phyloP scores from a whole-genome alignment of 2,888 invertebrate species.

The Thymelicus sylvestris region DNA sequence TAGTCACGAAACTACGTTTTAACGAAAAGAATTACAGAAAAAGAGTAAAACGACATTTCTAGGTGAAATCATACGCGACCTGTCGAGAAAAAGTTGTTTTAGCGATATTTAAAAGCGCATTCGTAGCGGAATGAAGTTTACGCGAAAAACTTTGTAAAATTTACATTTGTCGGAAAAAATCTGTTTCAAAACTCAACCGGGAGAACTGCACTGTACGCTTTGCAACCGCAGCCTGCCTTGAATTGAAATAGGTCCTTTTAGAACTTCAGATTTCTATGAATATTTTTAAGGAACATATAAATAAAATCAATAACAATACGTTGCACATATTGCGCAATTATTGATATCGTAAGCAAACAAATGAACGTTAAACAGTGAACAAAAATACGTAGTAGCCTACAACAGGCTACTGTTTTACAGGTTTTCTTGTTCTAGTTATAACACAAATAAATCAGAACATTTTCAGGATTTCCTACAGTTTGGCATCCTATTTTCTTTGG shows the following conservation, averaged over 20 bases:
- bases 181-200: constrained; percentile 31
- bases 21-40: constrained; percentile 16
- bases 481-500: too few relatives aligned
- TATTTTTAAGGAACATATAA: constrained; percentile 5
- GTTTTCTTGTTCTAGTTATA: too few relatives aligned
- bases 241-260: constrained; percentile 9
- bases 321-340: constrained; percentile 1
- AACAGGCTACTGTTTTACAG: too few relatives aligned
- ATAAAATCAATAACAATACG: neutral
- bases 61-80: constrained; percentile 27
- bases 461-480: too few relatives aligned
- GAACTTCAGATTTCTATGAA: constrained; percentile 3
- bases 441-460: too few relatives aligned
- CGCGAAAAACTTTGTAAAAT: constrained; percentile 36
- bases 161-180: constrained; percentile 36
- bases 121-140: constrained; percentile 32
- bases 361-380: too few relatives aligned
- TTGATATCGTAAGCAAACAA: too few relatives aligned
- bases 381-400: too few relatives aligned
- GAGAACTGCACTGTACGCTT: constrained; percentile 21
- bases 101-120: constrained; percentile 29
- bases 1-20: constrained; percentile 11
- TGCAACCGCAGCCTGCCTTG: constrained; percentile 13
- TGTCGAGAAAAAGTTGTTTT: constrained; percentile 30
- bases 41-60: constrained; percentile 13